phyloP scores from a whole-genome alignment of 2,113 vertebrate genomes.

The Poeciliopsis prolifica region DNA sequence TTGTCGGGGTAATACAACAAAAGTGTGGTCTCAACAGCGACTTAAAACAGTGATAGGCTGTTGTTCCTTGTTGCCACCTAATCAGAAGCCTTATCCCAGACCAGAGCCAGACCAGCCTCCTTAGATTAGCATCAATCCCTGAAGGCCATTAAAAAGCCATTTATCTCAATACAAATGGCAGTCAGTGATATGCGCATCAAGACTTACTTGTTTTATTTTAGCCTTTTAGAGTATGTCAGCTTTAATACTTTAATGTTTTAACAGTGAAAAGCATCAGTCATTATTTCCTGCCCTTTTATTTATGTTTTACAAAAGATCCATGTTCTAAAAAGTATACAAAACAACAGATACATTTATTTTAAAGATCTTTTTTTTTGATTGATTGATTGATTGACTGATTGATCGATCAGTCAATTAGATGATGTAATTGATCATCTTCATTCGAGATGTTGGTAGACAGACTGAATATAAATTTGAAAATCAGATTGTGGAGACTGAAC shows the following conservation, averaged over 20 bases:
- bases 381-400: too few relatives aligned
- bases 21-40: slow-evolving; percentile 13
- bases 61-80: slow-evolving; percentile 49
- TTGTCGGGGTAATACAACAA: slow-evolving; percentile 24
- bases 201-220: slow-evolving; percentile 72
- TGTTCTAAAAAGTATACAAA: background rate
- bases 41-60: slow-evolving; percentile 32
- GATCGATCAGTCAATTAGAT: too few relatives aligned
- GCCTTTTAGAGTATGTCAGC: slow-evolving; percentile 45
- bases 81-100: slow-evolving; percentile 54
- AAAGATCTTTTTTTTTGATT: background rate
- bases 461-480: too few relatives aligned
- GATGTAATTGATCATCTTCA: too few relatives aligned
- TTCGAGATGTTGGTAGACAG: too few relatives aligned
- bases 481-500: too few relatives aligned
- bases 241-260: background rate
- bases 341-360: background rate
- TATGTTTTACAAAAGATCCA: background rate
- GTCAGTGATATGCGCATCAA: slow-evolving; percentile 64
- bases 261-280: background rate
- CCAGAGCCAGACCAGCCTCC: slow-evolving; percentile 47
- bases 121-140: slow-evolving; percentile 73
- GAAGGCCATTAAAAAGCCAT: slow-evolving; percentile 77
- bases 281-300: background rate
- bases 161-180: slow-evolving; percentile 76